Conservation (phyloP, 2,888 invertebrate species). For the Branchipolynoe longqiensis region DNA sequence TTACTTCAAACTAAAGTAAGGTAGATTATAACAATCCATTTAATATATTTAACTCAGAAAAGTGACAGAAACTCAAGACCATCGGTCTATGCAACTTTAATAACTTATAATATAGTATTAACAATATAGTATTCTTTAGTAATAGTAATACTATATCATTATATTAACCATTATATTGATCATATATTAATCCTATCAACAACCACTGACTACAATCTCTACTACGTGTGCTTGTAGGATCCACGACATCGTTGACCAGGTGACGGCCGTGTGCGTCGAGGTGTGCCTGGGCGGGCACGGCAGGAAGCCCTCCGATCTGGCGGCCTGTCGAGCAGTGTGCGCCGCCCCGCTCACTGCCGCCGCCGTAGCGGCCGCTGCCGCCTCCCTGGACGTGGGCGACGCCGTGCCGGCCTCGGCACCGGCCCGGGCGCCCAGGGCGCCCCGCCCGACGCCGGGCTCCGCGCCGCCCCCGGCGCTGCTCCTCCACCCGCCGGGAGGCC, state of each 20-base stretch:
- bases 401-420: background rate
- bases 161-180: background rate
- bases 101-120: too few species aligned
- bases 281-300: background rate
- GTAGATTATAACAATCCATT: too few species aligned
- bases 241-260: background rate
- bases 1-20: too few species aligned
- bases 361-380: background rate
- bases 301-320: background rate
- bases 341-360: background rate
- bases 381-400: background rate
- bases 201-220: too few species aligned
- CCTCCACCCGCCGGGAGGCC: background rate
- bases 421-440: background rate
- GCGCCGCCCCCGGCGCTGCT: background rate
- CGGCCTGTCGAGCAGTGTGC: background rate
- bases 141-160: too few species aligned
- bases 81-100: too few species aligned
- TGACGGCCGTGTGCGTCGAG: slow-evolving; percentile 12
- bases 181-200: background rate
- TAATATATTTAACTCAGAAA: too few species aligned
- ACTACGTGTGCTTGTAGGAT: background rate
- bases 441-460: background rate
- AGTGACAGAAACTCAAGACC: too few species aligned
- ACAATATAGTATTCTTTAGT: too few species aligned